Evolutionary conservation across 1,140 invertebrate species (phyloP), one percentile per base, ranked within the genome.

Genomic region (Alviniconcha marisindica): DNA sequence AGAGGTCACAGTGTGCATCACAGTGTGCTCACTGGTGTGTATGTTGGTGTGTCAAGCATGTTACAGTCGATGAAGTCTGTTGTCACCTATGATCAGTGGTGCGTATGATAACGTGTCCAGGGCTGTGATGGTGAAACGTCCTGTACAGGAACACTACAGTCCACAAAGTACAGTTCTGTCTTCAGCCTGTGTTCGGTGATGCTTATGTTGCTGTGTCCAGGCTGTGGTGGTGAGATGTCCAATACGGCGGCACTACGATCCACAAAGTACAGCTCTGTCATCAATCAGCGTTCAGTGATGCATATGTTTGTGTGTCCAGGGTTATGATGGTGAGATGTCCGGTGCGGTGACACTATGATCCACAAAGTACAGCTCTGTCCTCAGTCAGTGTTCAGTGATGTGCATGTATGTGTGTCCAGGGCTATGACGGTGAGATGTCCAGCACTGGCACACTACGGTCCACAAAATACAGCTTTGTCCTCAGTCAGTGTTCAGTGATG

Each of bases 101-200:
- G n/a, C n/a, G n/a, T n/a, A n/a, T n/a, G n/a, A n/a, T n/a, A n/a
- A n/a, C n/a, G 66, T 66, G 15, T 48, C 10, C 44, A 93, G 92
- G 92, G 92, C 40, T 93, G 92, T 86, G 90, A 92, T 85, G 92
- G 92, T 56, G 91, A 92, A 10, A 93, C 91, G 91, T 91, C 91
- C 38, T 92, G 91, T 82, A 90, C 89, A n/a, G 89, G 88, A 5
- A 92, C 92, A 0, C 74, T 92, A 10, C 81, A 84, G n/a, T 91
- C 91, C 15, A 89, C 87, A 28, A 88, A 86, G 38, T 90, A 87
- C 83, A 89, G 89, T 0, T 93, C 92, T 36, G 81, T 91, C n/a
- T 80, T 87, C 36, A 93, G 92, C 85, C 81, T 93, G 24, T 90
- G 92, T 40, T 92, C 91, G 31, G 60, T 89, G n/a, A n/a, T n/a